Conservation (phyloP, 1,140 invertebrate genomes). For the Pissodes strobi region DNA sequence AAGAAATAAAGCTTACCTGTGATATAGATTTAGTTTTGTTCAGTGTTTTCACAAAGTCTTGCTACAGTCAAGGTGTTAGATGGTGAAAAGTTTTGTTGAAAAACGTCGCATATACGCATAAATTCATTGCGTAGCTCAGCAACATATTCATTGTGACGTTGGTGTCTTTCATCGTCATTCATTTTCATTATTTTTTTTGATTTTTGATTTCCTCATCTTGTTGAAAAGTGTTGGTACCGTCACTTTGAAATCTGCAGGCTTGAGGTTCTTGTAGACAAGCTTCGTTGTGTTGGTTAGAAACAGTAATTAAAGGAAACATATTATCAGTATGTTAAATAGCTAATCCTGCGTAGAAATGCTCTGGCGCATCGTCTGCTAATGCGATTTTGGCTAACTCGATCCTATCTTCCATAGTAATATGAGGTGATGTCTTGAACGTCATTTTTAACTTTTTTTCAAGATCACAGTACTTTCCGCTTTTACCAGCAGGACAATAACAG, state of each 20-base stretch:
- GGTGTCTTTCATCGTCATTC: neutral
- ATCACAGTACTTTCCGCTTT: neutral
- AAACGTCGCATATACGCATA: too few species aligned
- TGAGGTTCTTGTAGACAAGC: conserved; percentile 1
- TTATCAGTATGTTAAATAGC: conserved; percentile 10
- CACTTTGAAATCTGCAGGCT: conserved; percentile 7
- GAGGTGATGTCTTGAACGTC: conserved; percentile 2
- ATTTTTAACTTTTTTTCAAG: conserved; percentile 7
- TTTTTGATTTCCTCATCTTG: too few species aligned
- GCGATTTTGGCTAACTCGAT: conserved; percentile 15
- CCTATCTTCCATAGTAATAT: too few species aligned
- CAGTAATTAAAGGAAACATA: too few species aligned
- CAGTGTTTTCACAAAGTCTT: too few species aligned
- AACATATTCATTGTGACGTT: conserved; percentile 1
- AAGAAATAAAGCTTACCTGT: conserved; percentile 1
- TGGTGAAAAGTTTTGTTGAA: too few species aligned
- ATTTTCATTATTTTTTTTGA: too few species aligned
- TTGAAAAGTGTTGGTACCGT: too few species aligned
- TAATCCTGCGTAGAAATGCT: conserved; percentile 16
- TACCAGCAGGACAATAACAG: conserved; percentile 3
- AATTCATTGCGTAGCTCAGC: too few species aligned
- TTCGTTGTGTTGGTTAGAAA: neutral
- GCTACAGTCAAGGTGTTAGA: too few species aligned
- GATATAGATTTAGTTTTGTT: conserved; percentile 9
- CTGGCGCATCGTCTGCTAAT: conserved; percentile 6